These are phyloP conservation scores for Acrocephalus kingi DNA, from an alignment of 2,113 vertebrate species.

Conservation along the genomic window DNA sequence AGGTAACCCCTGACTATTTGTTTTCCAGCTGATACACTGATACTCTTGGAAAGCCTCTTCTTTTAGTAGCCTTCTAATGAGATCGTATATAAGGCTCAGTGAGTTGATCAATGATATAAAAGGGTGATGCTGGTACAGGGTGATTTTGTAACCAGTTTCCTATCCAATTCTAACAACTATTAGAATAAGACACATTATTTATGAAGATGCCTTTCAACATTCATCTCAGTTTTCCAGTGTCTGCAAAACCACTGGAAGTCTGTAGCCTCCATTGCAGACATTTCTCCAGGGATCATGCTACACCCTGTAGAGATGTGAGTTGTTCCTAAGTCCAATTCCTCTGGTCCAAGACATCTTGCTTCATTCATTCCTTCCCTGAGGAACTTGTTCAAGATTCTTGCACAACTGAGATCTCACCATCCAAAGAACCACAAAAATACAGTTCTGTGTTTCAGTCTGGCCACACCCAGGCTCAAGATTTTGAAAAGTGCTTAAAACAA, in stretches of 20 bases:
- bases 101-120: background rate
- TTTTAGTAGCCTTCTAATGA: background rate
- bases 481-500: constrained; percentile 7
- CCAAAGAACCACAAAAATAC: constrained; percentile 14
- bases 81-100: background rate
- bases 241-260: background rate
- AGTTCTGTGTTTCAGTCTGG: background rate
- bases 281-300: background rate
- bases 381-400: constrained; percentile 38
- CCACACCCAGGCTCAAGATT: background rate
- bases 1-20: background rate
- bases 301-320: background rate
- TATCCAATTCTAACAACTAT: background rate
- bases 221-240: background rate
- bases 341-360: constrained; percentile 41
- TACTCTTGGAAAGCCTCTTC: background rate
- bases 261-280: background rate
- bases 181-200: background rate
- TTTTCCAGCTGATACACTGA: background rate
- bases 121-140: background rate
- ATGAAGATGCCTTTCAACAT: background rate
- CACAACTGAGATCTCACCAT: constrained; percentile 33
- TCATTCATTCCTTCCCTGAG: constrained; percentile 6
- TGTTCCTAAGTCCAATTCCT: background rate
- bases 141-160: background rate